phyloP scores from a whole-genome alignment of 2,113 vertebrate species.

The Sitta europaea region DNA sequence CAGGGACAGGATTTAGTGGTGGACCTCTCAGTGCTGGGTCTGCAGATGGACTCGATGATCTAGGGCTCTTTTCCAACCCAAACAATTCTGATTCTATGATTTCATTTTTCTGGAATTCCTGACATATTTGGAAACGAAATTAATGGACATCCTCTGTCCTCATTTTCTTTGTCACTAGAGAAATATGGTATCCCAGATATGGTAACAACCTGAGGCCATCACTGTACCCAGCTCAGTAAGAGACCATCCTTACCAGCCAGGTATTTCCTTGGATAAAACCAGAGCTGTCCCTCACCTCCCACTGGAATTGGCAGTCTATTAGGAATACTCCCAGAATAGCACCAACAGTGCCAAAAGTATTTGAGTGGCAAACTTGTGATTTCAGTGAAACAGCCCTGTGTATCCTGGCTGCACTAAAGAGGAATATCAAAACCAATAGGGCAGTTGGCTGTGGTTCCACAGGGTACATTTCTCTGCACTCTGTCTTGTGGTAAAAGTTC shows the following conservation, averaged over 20 bases:
- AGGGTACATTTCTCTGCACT: background rate
- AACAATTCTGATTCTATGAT: background rate
- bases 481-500: background rate
- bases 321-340: background rate
- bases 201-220: background rate
- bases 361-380: background rate
- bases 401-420: background rate
- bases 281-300: background rate
- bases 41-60: fast-evolving
- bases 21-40: background rate
- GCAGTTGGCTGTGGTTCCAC: background rate
- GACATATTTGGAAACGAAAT: background rate
- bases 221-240: background rate
- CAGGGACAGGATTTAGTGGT: background rate
- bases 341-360: background rate
- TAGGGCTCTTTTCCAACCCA: background rate
- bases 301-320: background rate
- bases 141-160: background rate
- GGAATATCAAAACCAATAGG: background rate
- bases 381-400: background rate
- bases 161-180: background rate
- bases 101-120: background rate
- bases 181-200: background rate
- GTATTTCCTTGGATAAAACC: background rate
- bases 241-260: background rate